phyloP scores from a whole-genome alignment of 2,797 vertebrate genomes.

The Argentina silus region DNA sequence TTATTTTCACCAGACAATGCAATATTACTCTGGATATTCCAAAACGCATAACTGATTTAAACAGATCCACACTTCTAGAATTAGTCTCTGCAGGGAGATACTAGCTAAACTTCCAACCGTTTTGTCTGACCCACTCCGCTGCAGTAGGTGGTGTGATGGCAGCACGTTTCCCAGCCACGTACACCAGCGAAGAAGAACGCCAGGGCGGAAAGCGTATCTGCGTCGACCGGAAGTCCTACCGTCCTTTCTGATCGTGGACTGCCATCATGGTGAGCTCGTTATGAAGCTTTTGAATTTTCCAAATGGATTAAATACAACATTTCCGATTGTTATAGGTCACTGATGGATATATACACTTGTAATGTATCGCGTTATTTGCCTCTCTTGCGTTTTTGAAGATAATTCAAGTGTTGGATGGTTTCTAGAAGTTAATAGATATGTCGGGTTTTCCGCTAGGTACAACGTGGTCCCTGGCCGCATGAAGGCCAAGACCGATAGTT shows the following conservation, averaged over 20 bases:
- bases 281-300: slow-evolving; percentile 18
- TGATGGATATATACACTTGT: accelerated
- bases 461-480: slow-evolving; percentile 64
- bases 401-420: background rate
- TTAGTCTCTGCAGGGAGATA: no score
- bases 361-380: background rate
- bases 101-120: background rate
- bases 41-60: no score
- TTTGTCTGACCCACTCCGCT: background rate
- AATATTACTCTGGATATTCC: no score
- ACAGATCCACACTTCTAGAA: no score
- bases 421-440: slow-evolving; percentile 11
- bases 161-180: background rate
- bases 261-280: slow-evolving; percentile 86
- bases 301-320: slow-evolving; percentile 14
- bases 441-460: slow-evolving; percentile 33
- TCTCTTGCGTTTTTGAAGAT: background rate
- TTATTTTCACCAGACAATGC: no score
- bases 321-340: accelerated
- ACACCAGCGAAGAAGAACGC: background rate
- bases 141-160: background rate
- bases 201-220: slow-evolving; percentile 54
- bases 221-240: slow-evolving; percentile 25
- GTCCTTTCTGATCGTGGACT: slow-evolving; percentile 76
- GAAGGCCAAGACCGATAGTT: slow-evolving; percentile 24